Evolutionary conservation across 2,888 invertebrate genomes (phyloP).

Genomic region (Panopea generosa): DNA sequence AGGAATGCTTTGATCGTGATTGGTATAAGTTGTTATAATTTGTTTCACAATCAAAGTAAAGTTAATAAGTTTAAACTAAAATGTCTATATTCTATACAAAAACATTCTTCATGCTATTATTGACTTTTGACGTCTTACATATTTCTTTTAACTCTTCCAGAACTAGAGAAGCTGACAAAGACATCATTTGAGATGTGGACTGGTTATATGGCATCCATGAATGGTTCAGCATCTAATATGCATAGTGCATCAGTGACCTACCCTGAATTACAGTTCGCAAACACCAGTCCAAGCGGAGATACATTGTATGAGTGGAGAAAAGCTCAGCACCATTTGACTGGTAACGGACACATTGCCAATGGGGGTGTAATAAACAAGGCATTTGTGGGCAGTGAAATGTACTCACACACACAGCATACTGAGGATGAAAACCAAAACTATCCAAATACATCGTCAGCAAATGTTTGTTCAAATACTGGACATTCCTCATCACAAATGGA

Average conservation of each 20-base stretch:
- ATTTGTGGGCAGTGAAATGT: constrained; percentile 48
- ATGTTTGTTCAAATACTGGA: neutral
- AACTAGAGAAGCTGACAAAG: constrained; percentile 53
- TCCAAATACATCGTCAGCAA: constrained; percentile 14
- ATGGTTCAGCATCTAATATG: neutral
- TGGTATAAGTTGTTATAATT: too few relatives aligned
- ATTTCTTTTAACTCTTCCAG: constrained; percentile 36
- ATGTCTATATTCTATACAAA: too few relatives aligned
- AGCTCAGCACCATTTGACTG: constrained; percentile 33
- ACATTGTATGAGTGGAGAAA: constrained; percentile 52
- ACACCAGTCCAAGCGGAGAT: constrained; percentile 47
- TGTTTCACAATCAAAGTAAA: too few relatives aligned
- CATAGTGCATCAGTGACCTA: constrained; percentile 15
- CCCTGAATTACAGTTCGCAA: constrained; percentile 32
- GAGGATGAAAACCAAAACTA: constrained; percentile 38
- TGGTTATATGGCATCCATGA: constrained; percentile 6
- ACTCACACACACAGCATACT: constrained; percentile 36
- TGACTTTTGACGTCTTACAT: too few relatives aligned
- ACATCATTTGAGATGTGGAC: constrained; percentile 42
- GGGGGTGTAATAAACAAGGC: constrained; percentile 45
- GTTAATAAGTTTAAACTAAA: too few relatives aligned
- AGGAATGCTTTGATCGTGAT: too few relatives aligned
- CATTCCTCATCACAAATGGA: constrained; percentile 4
- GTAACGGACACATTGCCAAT: constrained; percentile 16
- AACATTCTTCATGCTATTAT: too few relatives aligned